Evolutionary conservation across 2,797 vertebrate genomes (phyloP).

Genomic region (Florisuga fusca): DNA sequence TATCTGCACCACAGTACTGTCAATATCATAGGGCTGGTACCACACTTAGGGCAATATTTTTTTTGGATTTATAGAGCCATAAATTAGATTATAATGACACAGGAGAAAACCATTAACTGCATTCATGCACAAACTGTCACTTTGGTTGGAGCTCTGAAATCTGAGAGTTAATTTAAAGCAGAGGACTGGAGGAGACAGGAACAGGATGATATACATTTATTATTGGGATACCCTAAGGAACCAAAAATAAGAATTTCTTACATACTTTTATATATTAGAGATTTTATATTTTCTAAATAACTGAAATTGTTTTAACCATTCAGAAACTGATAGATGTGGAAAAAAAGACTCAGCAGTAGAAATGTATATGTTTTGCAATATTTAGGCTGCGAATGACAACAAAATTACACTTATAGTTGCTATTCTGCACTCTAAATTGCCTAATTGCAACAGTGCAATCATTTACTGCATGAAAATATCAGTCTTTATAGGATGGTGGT

Average conservation of each 20-base stretch:
- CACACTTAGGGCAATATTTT: background rate
- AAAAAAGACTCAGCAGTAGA: background rate
- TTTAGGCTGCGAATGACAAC: background rate
- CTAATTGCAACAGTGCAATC: background rate
- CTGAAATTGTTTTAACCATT: background rate
- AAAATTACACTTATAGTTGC: background rate
- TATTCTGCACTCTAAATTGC: background rate
- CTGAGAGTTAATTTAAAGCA: background rate
- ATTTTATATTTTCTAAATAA: background rate
- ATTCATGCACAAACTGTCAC: background rate
- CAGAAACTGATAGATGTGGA: background rate
- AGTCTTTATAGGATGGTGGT: background rate
- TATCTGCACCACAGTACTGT: background rate
- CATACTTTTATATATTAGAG: background rate
- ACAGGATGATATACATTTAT: background rate
- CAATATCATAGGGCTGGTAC: background rate
- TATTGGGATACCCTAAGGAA: background rate
- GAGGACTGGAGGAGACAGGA: background rate
- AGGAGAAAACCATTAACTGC: background rate
- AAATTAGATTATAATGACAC: background rate
- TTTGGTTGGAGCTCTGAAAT: background rate
- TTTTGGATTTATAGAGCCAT: background rate
- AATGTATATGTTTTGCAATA: background rate
- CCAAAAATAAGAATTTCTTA: background rate
- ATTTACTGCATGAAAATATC: background rate